Percentiles rank a stretch among this genome's conserved stretches.
Conservation (phyloP, 2,113 vertebrate genomes). For the Paramormyrops kingsleyae region DNA sequence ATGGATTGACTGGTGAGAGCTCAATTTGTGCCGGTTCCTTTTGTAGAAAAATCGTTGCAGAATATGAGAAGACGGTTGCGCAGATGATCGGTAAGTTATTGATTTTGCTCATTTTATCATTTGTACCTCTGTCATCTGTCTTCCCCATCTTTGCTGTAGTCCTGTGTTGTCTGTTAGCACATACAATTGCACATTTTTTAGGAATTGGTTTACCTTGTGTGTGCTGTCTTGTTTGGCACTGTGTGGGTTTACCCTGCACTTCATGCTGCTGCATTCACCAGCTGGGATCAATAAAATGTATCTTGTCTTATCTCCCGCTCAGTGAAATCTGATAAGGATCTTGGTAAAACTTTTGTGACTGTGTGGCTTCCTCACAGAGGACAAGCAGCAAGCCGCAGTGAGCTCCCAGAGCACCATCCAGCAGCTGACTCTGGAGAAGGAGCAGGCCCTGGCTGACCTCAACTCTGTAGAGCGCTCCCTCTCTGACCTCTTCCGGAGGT, state of each 20-base stretch:
- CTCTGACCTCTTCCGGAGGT: constrained; percentile 90
- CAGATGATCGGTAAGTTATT: constrained; percentile 90
- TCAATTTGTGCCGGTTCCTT: background rate
- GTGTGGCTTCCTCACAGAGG: constrained; percentile 60
- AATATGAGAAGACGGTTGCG: constrained; percentile 95
- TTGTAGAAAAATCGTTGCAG: constrained; percentile 86
- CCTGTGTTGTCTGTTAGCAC: background rate
- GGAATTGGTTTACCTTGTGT: background rate
- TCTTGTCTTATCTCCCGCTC: background rate
- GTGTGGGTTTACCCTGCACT: background rate
- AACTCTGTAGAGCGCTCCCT: constrained; percentile 93
- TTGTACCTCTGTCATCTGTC: background rate
- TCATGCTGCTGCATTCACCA: background rate
- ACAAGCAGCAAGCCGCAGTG: constrained; percentile 81
- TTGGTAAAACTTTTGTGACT: background rate
- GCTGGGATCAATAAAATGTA: background rate
- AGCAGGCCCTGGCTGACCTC: constrained; percentile 87
- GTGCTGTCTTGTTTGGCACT: background rate
- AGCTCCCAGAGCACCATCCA: constrained; percentile 78
- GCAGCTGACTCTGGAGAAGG: constrained; percentile 80
- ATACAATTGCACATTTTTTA: background rate
- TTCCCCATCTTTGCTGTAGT: background rate
- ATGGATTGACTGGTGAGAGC: background rate
- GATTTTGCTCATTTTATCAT: background rate
- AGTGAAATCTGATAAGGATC: background rate